phyloP scores from a whole-genome alignment of 2,113 vertebrate genomes.

The Gnathonemus echidnorhynchus region DNA sequence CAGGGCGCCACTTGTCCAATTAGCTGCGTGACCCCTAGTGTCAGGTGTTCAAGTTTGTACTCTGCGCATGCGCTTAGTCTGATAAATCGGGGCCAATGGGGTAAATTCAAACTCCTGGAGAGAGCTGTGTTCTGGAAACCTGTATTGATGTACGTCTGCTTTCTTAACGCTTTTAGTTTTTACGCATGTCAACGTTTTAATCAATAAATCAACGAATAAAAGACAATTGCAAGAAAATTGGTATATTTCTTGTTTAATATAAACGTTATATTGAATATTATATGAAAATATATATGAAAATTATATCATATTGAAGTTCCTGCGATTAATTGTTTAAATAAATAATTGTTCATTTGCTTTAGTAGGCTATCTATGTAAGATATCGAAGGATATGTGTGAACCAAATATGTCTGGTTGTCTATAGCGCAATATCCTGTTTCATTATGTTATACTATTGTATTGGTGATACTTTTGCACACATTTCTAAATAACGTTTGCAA shows the following conservation, averaged over 20 bases:
- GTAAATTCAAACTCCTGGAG: not conserved
- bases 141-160: not conserved
- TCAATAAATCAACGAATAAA: not conserved
- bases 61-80: not conserved
- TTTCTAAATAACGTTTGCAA: not conserved
- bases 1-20: not conserved
- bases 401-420: not conserved
- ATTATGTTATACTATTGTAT: not conserved
- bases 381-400: not conserved
- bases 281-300: too few relatives aligned
- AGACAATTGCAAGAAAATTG: not conserved
- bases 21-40: too few relatives aligned
- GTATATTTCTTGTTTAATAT: not conserved
- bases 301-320: not conserved
- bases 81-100: not conserved
- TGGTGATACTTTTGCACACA: not conserved
- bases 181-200: not conserved
- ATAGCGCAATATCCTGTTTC: not conserved
- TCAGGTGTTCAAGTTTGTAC: too few relatives aligned
- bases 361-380: not conserved
- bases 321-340: not conserved
- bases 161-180: not conserved
- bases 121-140: not conserved
- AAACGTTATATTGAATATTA: not conserved
- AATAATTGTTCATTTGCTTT: not conserved